phyloP scores from a whole-genome alignment of 2,797 vertebrate genomes.

The Phrynocephalus forsythii region DNA sequence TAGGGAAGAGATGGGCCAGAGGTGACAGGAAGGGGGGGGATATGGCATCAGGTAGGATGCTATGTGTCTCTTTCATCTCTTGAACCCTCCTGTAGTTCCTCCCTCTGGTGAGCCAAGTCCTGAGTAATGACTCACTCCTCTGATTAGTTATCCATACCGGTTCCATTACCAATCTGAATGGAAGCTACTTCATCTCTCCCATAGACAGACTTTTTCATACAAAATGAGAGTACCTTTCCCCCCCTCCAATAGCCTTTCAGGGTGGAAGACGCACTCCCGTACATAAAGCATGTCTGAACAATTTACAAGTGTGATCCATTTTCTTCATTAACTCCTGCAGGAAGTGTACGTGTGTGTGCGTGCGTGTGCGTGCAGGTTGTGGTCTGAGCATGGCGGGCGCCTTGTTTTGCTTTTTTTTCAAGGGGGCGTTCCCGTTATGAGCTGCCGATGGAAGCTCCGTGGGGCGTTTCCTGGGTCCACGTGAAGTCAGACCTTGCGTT shows the following conservation, averaged over 20 bases:
- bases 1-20: not conserved
- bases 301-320: not conserved
- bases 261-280: not conserved
- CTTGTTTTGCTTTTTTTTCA: too few relatives aligned
- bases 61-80: not conserved
- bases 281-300: not conserved
- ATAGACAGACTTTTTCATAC: too few relatives aligned
- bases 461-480: not conserved
- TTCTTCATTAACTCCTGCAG: not conserved
- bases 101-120: not conserved
- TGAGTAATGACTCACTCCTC: too few relatives aligned
- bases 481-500: slow-evolving; percentile 11
- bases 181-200: not conserved
- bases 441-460: not conserved
- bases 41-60: not conserved
- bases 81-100: not conserved
- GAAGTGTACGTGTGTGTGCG: too few relatives aligned
- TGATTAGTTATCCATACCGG: not conserved
- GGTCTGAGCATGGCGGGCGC: too few relatives aligned
- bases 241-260: not conserved
- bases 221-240: not conserved
- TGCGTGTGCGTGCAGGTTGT: too few relatives aligned
- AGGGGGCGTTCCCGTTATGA: too few relatives aligned
- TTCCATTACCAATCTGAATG: not conserved
- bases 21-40: not conserved